Conservation (phyloP, 2,113 vertebrate genomes). For the Saimiri boliviensis region DNA sequence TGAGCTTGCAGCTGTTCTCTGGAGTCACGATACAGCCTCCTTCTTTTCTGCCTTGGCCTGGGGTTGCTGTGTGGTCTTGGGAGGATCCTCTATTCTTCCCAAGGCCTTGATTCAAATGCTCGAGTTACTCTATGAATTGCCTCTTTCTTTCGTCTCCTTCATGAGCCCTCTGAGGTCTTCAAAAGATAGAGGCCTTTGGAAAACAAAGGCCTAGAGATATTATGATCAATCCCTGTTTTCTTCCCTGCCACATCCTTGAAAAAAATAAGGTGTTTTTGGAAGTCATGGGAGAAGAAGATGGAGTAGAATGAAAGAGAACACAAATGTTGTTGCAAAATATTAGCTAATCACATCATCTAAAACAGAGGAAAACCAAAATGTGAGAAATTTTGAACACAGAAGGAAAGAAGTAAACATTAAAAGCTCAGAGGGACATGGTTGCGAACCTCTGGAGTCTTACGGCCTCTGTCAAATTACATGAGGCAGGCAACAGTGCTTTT, state of each 20-base stretch:
- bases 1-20: neutral
- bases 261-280: neutral
- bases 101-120: neutral
- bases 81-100: neutral
- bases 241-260: neutral
- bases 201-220: neutral
- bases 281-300: neutral
- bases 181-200: neutral
- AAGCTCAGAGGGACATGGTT: neutral
- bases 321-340: neutral
- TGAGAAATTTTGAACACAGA: neutral
- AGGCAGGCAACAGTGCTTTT: neutral
- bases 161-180: neutral
- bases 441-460: neutral
- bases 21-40: neutral
- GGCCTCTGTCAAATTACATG: neutral
- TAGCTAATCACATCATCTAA: neutral
- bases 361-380: neutral
- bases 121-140: neutral
- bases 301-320: neutral
- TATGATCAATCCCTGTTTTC: neutral
- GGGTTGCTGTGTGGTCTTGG: neutral
- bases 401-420: neutral
- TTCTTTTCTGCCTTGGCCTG: neutral
- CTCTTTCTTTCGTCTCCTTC: neutral